Evolutionary conservation across 2,797 vertebrate species (phyloP), one percentile per base, ranked within the genome.

Genomic region (Pipistrellus kuhlii): DNA sequence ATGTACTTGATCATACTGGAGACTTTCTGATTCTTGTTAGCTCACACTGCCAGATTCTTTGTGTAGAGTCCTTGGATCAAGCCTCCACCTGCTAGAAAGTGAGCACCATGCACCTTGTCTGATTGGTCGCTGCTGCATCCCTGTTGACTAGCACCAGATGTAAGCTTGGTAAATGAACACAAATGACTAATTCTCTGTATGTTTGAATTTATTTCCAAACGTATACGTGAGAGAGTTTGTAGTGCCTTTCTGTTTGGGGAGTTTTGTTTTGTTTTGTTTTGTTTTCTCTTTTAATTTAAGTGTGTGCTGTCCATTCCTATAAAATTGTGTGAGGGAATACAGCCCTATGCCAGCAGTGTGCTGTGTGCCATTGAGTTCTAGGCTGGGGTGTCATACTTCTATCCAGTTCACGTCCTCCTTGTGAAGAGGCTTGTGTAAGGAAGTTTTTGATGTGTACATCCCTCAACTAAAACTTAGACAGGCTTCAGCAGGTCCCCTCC

Each of bases 381-480:
- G 38, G 4, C 69, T 55, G 18, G 44, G 7, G 38, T 62, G 27
- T 27, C 32, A 3, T 46, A 68, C n/a, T 87, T 91, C 68, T 83
- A 1, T 59, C 23, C 18, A 30, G 13, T 62, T 86, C n/a, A 0
- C 46, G 25, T 35, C 20, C 35, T 93, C 6, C 5, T 72, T 93
- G 44, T 90, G 23, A 85, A 83, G 30, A 53, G 41, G 17, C 21
- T 3, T 93, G 32, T n/a, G 6, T 69, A 68, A 41, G 32, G 48
- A 25, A 38, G 20, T 76, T 68, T 73, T 7, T 68, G 57, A 35
- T 85, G 18, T 48, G 8, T 62, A 27, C 62, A 51, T 1, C 27
- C 20, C 66, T 93, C 30, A 80, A 35, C 51, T 90, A 84, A 80
- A 69, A n/a, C 57, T 80, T 89, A 30, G 80, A 69, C 66, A 89